Conservation (phyloP, 2,888 invertebrate genomes). For the Pristionchus fissidentatus region DNA sequence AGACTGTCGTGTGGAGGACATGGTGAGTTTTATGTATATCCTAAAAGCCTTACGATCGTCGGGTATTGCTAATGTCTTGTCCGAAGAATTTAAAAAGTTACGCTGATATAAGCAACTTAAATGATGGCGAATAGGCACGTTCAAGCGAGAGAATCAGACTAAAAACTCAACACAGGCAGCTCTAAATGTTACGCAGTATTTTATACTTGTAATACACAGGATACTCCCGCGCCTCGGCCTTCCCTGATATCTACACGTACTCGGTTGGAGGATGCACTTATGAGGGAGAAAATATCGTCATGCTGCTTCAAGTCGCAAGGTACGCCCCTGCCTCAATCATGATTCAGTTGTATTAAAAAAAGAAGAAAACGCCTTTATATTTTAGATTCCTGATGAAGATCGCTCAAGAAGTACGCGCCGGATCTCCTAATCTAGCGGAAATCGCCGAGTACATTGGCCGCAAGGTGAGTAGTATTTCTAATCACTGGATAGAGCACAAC, state of each 20-base stretch:
- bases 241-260: slow-evolving; percentile 89
- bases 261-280: slow-evolving; percentile 92
- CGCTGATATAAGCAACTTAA: no score
- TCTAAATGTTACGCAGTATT: no score
- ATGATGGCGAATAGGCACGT: no score
- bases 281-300: slow-evolving; percentile 95
- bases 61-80: background rate
- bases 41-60: background rate
- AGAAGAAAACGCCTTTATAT: background rate
- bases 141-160: no score
- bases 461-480: background rate
- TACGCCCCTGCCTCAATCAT: slow-evolving; percentile 35
- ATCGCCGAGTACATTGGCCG: slow-evolving; percentile 63
- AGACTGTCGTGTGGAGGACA: slow-evolving; percentile 96
- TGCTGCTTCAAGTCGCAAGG: slow-evolving; percentile 89
- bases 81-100: no score
- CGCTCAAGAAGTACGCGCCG: slow-evolving; percentile 59
- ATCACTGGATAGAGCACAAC: background rate
- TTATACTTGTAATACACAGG: no score
- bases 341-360: background rate
- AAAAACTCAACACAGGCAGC: no score
- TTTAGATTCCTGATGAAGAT: slow-evolving; percentile 66
- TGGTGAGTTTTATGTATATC: slow-evolving; percentile 78
- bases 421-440: slow-evolving; percentile 64
- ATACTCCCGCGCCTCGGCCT: slow-evolving; percentile 80